Evolutionary conservation across 2,113 vertebrate genomes (phyloP), one percentile per base, ranked within the genome.

Genomic region (Prionailurus bengalensis): DNA sequence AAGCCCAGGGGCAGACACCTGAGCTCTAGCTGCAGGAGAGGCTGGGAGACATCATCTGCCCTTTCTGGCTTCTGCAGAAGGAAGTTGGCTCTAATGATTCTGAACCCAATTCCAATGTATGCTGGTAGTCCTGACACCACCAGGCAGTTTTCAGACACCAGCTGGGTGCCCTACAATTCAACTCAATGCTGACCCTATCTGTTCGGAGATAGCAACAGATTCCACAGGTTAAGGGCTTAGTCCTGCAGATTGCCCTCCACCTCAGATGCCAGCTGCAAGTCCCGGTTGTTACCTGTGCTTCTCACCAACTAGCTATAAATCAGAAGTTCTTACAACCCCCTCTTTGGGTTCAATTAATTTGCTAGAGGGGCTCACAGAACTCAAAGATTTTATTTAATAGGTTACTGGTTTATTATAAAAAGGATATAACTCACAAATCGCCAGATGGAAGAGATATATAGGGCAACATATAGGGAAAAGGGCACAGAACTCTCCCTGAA

Each of bases 331-430:
- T 63, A n/a, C 0, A 5, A 33, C 13, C 14, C 10, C 48, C 33
- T 51, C 61, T 76, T 93, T 78, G 70, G 63, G 36, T 79, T 89
- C 45, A 36, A 36, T 76, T 48, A 74, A 68, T 89, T 93, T 92
- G 29, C 16, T 12, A 17, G 0, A 89, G 45, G 31, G n/a, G 16
- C 48, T 82, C 36, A 82, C 36, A 89, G 78, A 93, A 70, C 21
- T 85, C 15, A 89, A 58, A 70, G 14, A 63, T 39, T 42, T 51
- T 63, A 66, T 7, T 15, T 76, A 76, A 5, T 76, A 83, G 78
- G 39, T 16, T 76, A 13, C 33, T 31, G n/a, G 51, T 68, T 83
- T 89, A 78, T 58, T 91, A n/a, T 36, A 55, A 68, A 79, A 78
- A 42, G 74, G 39, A 29, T 70, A 29, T 66, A 84, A 63, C 70